Evolutionary conservation across 2,888 invertebrate species (phyloP), one percentile per base, ranked within the genome.

Genomic region (Athetis lepigone): DNA sequence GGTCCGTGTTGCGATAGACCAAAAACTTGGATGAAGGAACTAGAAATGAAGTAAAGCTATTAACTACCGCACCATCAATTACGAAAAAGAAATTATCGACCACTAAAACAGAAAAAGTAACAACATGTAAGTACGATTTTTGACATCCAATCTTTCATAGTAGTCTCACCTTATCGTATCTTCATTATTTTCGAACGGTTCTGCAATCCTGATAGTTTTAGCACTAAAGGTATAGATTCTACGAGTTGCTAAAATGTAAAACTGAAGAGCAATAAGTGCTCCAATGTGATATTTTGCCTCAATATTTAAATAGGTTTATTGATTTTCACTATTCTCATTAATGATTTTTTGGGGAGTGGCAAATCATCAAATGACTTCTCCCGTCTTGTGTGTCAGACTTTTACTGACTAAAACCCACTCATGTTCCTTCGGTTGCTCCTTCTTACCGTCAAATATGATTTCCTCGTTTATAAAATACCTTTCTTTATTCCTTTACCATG

Each of bases 1-100:
- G 51, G 23, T 4, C 43, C 33, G 2, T 74, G 66, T 54, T 74
- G 77, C 50, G 59, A 74, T 36, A 72, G 73, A 57, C 73, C 74
- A 7, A 54, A 54, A 47, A 63, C 54, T 40, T 75, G 77, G 73
- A 25, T 63, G n/a, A n/a, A n/a, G n/a, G n/a, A 19, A 77, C 67
- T 13, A 71, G 55, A 29, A 21, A 23, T 13, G 39, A 54, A 47
- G 4, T 33, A 4, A 11, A 18, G 29, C 23, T 16, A 16, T 0
- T 47, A 5, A 25, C 42, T 18, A 54, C 40, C 8, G 6, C 23
- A 9, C 27, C 49, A 33, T 16, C 29, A 11, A 42, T 8, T 1
- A 51, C 2, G 2, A 18, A 2, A 11, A 6, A 1, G 4, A 13
- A 18, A 50, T 13, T 8, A 19, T 18, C 27, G 9, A 46, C n/a